Conservation (phyloP, 2,888 invertebrate genomes). For the Callinectes sapidus region DNA sequence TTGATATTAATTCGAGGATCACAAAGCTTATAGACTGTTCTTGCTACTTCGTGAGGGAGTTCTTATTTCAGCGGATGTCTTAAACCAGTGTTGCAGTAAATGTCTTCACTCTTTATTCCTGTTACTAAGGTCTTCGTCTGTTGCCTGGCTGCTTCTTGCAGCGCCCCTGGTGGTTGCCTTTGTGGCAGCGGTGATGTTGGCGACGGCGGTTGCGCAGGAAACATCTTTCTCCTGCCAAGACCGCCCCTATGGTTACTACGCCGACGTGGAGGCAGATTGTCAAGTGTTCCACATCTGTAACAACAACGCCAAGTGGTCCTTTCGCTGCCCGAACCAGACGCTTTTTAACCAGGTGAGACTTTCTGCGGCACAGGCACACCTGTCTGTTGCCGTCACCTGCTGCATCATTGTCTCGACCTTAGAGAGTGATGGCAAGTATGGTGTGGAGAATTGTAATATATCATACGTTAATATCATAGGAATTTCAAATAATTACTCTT, state of each 20-base stretch:
- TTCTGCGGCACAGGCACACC: not conserved
- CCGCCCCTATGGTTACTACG: constrained; percentile 73
- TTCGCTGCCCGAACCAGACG: constrained; percentile 67
- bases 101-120: not conserved
- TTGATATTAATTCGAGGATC: no score
- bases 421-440: not conserved
- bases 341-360: constrained; percentile 65
- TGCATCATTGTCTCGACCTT: not conserved
- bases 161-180: constrained; percentile 9
- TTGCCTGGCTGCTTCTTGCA: not conserved
- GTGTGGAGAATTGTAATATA: not conserved
- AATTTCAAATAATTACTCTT: not conserved
- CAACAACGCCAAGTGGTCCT: constrained; percentile 60
- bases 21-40: no score
- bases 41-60: not conserved
- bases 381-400: not conserved
- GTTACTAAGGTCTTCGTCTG: not conserved
- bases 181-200: constrained; percentile 21
- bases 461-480: not conserved
- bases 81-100: not conserved
- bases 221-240: constrained; percentile 70
- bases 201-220: constrained; percentile 3
- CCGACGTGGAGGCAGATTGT: constrained; percentile 68
- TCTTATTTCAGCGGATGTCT: not conserved
- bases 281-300: constrained; percentile 73